phyloP scores from a whole-genome alignment of 2,113 vertebrate species.

The Orthonyx spaldingii region DNA sequence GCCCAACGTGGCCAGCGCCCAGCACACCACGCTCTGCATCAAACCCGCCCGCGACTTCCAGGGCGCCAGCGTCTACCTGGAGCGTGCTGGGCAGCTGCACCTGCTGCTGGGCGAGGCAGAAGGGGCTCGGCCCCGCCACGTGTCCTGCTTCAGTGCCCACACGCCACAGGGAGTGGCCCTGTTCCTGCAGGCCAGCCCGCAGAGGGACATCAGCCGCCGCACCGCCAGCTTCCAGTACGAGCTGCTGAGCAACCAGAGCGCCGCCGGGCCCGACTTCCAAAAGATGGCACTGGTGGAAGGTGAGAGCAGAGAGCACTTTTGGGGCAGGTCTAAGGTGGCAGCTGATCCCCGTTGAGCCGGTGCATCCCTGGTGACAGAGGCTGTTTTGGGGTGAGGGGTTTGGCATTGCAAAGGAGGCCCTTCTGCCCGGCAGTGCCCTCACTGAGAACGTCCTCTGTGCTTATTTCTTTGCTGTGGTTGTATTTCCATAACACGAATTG shows the following conservation, averaged over 20 bases:
- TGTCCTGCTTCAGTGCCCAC: constrained; percentile 72
- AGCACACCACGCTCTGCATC: constrained; percentile 68
- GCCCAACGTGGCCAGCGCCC: constrained; percentile 66
- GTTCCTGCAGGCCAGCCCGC: constrained; percentile 77
- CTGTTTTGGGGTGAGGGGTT: not conserved
- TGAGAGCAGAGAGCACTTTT: not conserved
- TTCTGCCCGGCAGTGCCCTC: not conserved
- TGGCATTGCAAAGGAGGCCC: not conserved
- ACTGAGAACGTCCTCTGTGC: not conserved
- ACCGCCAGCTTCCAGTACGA: constrained; percentile 77
- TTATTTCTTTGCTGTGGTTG: not conserved
- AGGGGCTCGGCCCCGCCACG: constrained; percentile 19
- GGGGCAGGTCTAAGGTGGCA: not conserved
- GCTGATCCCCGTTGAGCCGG: rapidly evolving
- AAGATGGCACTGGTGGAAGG: constrained; percentile 38
- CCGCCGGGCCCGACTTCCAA: not conserved
- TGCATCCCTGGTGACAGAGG: not conserved
- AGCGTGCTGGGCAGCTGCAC: constrained; percentile 65
- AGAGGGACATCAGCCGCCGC: constrained; percentile 63
- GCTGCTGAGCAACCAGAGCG: constrained; percentile 66
- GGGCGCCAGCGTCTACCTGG: constrained; percentile 73
- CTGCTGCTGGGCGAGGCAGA: constrained; percentile 58
- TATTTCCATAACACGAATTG: not conserved
- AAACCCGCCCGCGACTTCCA: constrained; percentile 66
- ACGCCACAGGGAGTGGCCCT: constrained; percentile 52